phyloP scores from a whole-genome alignment of 2,888 invertebrate species.

The Eupithecia subumbrata region DNA sequence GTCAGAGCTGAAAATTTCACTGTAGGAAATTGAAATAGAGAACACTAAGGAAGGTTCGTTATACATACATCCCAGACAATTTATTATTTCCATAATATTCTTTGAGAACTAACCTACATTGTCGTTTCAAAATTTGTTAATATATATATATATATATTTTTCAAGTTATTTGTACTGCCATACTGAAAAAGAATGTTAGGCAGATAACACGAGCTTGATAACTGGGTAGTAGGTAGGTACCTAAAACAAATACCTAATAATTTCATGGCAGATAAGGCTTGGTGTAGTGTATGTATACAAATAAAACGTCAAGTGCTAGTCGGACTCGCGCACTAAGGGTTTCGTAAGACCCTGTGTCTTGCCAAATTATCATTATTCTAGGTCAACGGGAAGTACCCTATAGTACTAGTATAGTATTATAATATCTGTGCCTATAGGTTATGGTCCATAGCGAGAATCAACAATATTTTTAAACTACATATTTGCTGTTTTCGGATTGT shows the following conservation, averaged over 20 bases:
- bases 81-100: not conserved
- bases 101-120: not conserved
- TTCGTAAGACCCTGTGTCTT: no score
- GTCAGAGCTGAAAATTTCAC: not conserved
- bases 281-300: not conserved
- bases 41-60: not conserved
- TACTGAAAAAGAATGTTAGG: not conserved
- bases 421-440: no score
- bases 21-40: conserved; percentile 1
- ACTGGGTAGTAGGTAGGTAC: not conserved
- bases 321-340: no score
- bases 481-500: no score
- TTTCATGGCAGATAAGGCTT: not conserved
- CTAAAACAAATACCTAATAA: not conserved
- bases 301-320: no score
- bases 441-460: no score
- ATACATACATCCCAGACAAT: not conserved
- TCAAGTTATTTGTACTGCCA: not conserved
- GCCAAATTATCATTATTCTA: no score
- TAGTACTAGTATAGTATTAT: no score
- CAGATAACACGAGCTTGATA: not conserved
- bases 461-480: no score
- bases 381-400: no score
- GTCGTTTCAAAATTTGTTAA: not conserved
- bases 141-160: no score